phyloP scores from a whole-genome alignment of 2,888 invertebrate species.

The Spodoptera picta region DNA sequence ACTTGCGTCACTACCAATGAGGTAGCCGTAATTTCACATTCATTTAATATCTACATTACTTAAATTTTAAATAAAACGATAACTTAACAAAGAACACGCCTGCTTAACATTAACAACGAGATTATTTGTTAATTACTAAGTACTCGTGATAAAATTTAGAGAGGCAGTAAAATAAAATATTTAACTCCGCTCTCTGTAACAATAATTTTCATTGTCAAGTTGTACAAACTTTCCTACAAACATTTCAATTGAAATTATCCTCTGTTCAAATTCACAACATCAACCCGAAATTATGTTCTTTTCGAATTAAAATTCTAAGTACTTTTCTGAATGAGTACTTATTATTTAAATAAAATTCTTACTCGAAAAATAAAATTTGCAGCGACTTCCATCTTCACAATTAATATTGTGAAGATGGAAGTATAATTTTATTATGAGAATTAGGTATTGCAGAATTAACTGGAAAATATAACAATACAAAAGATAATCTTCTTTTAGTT shows the following conservation, averaged over 20 bases:
- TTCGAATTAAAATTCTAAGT: slow-evolving; percentile 32
- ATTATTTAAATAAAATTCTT: slow-evolving; percentile 9
- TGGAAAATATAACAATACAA: too few relatives aligned
- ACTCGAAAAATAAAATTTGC: slow-evolving; percentile 9
- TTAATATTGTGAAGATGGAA: too few relatives aligned
- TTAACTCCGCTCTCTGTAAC: slow-evolving; percentile 6
- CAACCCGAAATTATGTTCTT: slow-evolving; percentile 14
- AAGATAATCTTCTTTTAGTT: neutral
- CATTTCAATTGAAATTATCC: slow-evolving; percentile 31
- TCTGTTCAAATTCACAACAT: slow-evolving; percentile 19
- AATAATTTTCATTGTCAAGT: slow-evolving; percentile 40
- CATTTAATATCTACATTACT: too few relatives aligned
- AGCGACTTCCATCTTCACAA: too few relatives aligned
- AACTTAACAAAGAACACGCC: neutral
- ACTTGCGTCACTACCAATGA: too few relatives aligned
- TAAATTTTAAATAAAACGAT: too few relatives aligned
- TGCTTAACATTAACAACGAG: slow-evolving; percentile 20
- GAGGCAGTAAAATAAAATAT: slow-evolving; percentile 9
- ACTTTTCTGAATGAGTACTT: slow-evolving; percentile 21
- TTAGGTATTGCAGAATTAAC: too few relatives aligned
- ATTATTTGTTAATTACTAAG: slow-evolving; percentile 15
- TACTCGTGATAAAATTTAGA: slow-evolving; percentile 19
- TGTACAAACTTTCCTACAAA: slow-evolving; percentile 14
- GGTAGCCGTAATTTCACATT: too few relatives aligned
- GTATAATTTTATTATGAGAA: too few relatives aligned